Conservation (phyloP, 1,140 invertebrate species). For the Metopolophium dirhodum region DNA sequence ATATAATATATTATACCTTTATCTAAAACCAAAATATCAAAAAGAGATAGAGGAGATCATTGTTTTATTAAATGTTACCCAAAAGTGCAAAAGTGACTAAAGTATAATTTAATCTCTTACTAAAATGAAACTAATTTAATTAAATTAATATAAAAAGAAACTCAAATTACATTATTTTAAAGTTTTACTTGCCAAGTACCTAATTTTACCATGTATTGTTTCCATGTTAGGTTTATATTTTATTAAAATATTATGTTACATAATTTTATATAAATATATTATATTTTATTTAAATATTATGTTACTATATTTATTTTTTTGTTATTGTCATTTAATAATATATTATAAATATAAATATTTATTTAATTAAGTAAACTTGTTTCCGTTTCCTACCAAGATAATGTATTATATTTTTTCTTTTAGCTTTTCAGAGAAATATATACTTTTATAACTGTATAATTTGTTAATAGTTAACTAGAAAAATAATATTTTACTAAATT, state of each 20-base stretch:
- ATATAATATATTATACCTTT: too few relatives aligned
- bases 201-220: neutral
- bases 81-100: neutral
- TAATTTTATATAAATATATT: too few relatives aligned
- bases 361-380: neutral
- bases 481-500: neutral
- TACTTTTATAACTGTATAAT: slow-evolving; percentile 62
- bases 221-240: neutral
- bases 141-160: too few relatives aligned
- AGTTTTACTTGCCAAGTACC: too few relatives aligned
- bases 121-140: neutral
- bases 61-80: neutral
- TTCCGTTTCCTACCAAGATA: neutral
- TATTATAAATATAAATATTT: too few relatives aligned
- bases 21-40: too few relatives aligned
- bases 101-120: neutral
- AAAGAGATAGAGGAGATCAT: neutral
- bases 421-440: neutral
- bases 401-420: neutral
- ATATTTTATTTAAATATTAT: neutral
- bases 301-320: neutral
- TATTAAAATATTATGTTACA: too few relatives aligned
- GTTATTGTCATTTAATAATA: too few relatives aligned
- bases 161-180: too few relatives aligned
- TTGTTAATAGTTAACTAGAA: neutral